Conservation (phyloP, 2,888 invertebrate genomes). For the Coelogynopora nodosa region DNA sequence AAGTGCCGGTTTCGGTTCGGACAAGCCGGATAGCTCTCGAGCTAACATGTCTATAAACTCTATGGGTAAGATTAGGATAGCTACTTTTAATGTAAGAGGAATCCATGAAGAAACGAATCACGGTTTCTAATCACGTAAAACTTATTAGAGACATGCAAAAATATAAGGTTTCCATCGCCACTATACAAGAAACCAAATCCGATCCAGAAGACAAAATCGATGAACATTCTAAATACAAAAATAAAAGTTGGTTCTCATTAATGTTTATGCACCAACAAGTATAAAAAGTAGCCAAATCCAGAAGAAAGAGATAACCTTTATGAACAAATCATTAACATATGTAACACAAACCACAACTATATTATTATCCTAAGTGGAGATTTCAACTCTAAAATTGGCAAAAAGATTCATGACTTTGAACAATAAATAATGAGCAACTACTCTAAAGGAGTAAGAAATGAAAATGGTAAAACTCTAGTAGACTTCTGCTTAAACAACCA, state of each 20-base stretch:
- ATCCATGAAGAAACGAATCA: neutral
- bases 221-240: neutral
- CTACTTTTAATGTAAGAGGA: neutral
- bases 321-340: neutral
- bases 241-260: neutral
- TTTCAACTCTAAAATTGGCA: neutral
- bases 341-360: neutral
- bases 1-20: too few relatives aligned
- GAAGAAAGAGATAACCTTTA: neutral
- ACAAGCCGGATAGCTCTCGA: too few relatives aligned
- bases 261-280: neutral
- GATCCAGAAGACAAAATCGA: neutral
- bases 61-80: neutral
- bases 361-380: neutral
- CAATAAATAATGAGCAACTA: neutral
- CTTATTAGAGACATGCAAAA: neutral
- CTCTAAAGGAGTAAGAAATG: neutral
- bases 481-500: neutral
- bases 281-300: neutral
- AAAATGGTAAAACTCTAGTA: slow-evolving; percentile 2
- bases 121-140: too few relatives aligned
- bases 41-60: too few relatives aligned
- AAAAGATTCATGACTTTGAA: slow-evolving; percentile 15
- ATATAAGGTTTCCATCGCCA: neutral
- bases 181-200: neutral